Base-by-base conservation (phyloP, 2,797 vertebrate species). In the Coendou prehensilis region DNA sequence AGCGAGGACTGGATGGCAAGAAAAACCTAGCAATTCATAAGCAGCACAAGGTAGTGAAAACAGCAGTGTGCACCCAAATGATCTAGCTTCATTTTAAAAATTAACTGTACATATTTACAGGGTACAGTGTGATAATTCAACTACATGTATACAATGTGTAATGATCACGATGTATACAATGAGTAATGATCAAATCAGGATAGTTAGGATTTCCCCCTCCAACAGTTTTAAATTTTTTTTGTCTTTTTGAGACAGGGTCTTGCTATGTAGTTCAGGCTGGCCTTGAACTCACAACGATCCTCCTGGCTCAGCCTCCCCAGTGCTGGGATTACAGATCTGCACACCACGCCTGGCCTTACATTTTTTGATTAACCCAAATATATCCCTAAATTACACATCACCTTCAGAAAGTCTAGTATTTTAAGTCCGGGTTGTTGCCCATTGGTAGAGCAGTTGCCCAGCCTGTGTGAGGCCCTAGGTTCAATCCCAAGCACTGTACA, bases 21-120 rank as follows among this genome's bases (percentile, higher is more conserved):
- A 97, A 71, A 86, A 85, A 81, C 5, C 37, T 61, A 91, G 84
- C n/a, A 79, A 87, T 45, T 93, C 47, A 30, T 4, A 17, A 33
- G 47, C 11, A 87, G 45, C 61, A 93, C 0, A 69, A 20, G 33
- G 33, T 5, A 85, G 23, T 71, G 14, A 86, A 93, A 81, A 82
- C 1, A 47, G 17, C 9, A 57, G 10, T 11, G 15, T 75, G 33
- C 84, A 78, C 15, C n/a, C 50, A 41, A 26, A 80, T 80, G 23
- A 73, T 57, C 5, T 28, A 52, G 23, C 37, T 28, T 50, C 57
- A 80, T 33, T 78, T 64, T 85, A 28, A 26, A 69, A 57, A 81
- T 64, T 22, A 80, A 79, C 11, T 59, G 6, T 83, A 82, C 22
- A 50, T 47, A 80, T 47, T 82, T 50, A 91, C 47, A 69, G 28